Evolutionary conservation across 2,797 vertebrate genomes (phyloP).

Genomic region (Alfaro cultratus): DNA sequence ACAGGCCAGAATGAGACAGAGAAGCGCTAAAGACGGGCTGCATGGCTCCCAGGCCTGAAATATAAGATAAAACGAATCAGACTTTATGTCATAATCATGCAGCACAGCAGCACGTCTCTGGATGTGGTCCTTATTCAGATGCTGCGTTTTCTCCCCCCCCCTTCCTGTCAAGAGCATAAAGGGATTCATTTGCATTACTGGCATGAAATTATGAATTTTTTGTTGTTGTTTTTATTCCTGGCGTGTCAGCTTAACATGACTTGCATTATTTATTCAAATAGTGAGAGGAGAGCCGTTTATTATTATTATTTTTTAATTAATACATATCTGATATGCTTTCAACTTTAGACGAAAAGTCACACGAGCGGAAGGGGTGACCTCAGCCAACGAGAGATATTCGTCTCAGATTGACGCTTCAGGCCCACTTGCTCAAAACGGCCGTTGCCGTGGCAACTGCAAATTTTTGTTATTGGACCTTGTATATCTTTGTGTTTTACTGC

Average conservation of each 20-base stretch:
- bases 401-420: conserved; percentile 46
- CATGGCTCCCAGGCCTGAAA: background rate
- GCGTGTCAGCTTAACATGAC: background rate
- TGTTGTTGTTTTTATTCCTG: background rate
- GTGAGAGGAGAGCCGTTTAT: background rate
- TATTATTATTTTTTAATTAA: no score
- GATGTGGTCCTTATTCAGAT: background rate
- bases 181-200: conserved; percentile 1
- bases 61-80: conserved; percentile 12
- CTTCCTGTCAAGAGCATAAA: background rate
- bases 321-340: background rate
- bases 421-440: conserved; percentile 66
- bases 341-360: background rate
- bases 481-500: conserved; percentile 71
- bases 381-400: conserved; percentile 45
- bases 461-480: conserved; percentile 73
- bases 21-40: background rate
- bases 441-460: conserved; percentile 84
- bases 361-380: background rate
- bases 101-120: background rate
- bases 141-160: background rate
- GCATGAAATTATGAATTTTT: conserved; percentile 8
- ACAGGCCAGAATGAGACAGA: background rate
- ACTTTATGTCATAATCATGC: conserved; percentile 11
- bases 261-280: background rate